Conservation (phyloP, 2,113 vertebrate species). For the Platycercus adscitus region DNA sequence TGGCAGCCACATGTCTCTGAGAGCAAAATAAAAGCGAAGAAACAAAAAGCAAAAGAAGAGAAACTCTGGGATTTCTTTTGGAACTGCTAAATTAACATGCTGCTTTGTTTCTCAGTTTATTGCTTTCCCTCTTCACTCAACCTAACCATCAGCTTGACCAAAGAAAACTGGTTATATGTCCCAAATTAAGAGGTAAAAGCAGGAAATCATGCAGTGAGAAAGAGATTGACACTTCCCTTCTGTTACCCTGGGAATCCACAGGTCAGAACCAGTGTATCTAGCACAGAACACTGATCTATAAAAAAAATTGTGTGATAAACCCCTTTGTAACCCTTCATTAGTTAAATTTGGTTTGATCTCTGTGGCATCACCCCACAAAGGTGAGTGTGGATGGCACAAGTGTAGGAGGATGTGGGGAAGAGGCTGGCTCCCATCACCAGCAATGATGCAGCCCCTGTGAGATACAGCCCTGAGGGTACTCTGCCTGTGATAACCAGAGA, state of each 20-base stretch:
- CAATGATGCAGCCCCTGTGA: rapidly evolving
- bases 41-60: background rate
- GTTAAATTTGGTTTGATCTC: background rate
- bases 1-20: background rate
- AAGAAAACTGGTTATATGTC: background rate
- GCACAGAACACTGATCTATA: background rate
- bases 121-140: background rate
- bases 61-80: background rate
- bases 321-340: background rate
- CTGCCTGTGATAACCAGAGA: background rate
- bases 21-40: background rate
- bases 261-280: background rate
- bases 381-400: background rate
- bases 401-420: background rate
- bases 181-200: background rate
- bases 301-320: background rate
- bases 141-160: background rate
- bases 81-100: background rate
- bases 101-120: background rate
- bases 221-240: background rate
- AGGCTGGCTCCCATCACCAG: background rate
- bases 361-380: background rate
- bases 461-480: background rate
- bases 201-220: background rate
- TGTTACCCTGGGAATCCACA: background rate